Percentiles rank a stretch among this genome's conserved stretches.
Conservation (phyloP, 2,888 invertebrate genomes). For the Sipha maydis region DNA sequence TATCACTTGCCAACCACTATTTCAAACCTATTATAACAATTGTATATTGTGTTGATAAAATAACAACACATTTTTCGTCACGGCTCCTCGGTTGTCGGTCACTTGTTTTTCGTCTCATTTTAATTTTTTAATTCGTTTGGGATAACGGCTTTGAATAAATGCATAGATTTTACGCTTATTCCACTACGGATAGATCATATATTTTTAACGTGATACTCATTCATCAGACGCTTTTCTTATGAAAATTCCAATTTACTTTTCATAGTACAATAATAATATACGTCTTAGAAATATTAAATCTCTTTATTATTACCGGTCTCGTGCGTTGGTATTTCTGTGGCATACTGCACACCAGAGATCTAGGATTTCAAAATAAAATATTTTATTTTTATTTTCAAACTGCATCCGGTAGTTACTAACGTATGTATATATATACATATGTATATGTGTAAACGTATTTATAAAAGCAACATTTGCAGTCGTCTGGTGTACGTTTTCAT, state of each 20-base stretch:
- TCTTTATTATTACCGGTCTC: neutral
- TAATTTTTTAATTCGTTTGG: neutral
- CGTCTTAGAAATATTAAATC: neutral
- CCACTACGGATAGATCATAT: no score
- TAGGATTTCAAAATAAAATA: neutral
- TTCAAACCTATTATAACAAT: neutral
- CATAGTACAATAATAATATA: no score
- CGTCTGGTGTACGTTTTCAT: conserved; percentile 4
- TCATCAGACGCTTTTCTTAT: no score
- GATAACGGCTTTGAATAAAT: neutral
- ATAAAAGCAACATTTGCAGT: neutral
- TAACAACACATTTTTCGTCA: neutral
- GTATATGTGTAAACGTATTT: neutral
- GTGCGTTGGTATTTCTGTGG: neutral
- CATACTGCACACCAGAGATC: neutral
- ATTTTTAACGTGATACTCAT: no score
- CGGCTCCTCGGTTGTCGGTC: neutral
- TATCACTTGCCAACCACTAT: neutral
- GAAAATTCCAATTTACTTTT: no score
- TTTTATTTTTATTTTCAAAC: neutral
- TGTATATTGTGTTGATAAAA: neutral
- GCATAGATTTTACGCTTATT: neutral
- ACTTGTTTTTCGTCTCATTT: neutral
- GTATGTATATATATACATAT: neutral
- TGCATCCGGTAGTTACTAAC: conserved; percentile 2